Conservation (phyloP, 2,113 vertebrate species). For the Haemorhous mexicanus region DNA sequence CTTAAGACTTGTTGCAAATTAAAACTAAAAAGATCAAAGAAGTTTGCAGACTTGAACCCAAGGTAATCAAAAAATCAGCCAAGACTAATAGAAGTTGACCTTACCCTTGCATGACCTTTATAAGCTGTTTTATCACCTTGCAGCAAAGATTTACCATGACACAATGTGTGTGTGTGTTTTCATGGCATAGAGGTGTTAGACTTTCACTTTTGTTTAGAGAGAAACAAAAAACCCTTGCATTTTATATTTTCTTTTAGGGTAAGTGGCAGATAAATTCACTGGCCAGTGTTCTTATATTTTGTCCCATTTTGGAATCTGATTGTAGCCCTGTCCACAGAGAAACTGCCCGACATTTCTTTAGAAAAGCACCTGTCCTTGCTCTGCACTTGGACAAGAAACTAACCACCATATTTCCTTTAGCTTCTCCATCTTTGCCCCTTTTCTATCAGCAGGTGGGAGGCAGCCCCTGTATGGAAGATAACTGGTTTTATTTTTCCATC, state of each 20-base stretch:
- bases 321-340: not conserved
- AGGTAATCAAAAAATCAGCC: not conserved
- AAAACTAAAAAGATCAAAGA: not conserved
- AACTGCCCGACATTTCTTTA: not conserved
- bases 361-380: not conserved
- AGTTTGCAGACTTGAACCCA: not conserved
- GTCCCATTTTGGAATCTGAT: not conserved
- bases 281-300: fast-evolving
- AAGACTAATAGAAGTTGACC: not conserved
- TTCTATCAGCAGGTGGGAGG: not conserved
- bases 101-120: not conserved
- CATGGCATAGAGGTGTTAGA: not conserved
- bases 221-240: not conserved
- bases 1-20: not conserved
- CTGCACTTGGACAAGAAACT: not conserved
- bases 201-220: not conserved
- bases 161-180: not conserved
- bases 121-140: not conserved
- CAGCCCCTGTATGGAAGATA: not conserved
- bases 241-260: not conserved
- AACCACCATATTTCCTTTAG: not conserved
- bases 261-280: not conserved
- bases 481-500: not conserved
- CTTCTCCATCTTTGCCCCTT: not conserved
- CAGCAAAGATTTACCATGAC: not conserved